Conservation (phyloP, 1,140 invertebrate species). For the Drosophila rhopaloa region DNA sequence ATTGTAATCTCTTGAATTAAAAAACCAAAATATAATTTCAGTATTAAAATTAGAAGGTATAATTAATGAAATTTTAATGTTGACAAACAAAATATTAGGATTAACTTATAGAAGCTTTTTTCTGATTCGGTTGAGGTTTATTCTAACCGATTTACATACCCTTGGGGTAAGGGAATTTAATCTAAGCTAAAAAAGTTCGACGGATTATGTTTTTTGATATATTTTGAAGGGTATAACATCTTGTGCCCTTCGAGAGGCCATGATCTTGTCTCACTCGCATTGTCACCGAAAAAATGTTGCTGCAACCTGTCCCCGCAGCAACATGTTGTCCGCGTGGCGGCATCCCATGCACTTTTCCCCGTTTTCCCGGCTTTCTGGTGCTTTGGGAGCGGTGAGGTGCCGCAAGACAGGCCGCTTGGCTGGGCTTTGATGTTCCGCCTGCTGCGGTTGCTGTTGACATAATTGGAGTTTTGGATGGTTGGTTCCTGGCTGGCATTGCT, state of each 20-base stretch:
- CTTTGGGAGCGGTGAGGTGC: slow-evolving; percentile 10
- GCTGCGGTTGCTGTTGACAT: slow-evolving; percentile 79
- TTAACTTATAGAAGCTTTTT: too few relatives aligned
- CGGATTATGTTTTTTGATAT: too few relatives aligned
- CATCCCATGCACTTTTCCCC: slow-evolving; percentile 39
- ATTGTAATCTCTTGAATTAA: too few relatives aligned
- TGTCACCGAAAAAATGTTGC: slow-evolving; percentile 35
- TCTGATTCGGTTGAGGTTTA: too few relatives aligned
- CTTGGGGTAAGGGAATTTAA: too few relatives aligned
- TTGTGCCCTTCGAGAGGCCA: background rate
- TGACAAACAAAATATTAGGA: too few relatives aligned
- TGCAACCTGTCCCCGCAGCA: slow-evolving; percentile 27
- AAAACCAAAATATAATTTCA: too few relatives aligned
- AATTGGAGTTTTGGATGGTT: slow-evolving; percentile 76
- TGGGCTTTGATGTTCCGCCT: slow-evolving; percentile 73
- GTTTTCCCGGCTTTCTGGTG: slow-evolving; percentile 8
- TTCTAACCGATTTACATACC: too few relatives aligned
- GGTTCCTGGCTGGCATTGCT: slow-evolving; percentile 35
- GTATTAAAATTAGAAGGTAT: too few relatives aligned
- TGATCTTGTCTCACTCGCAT: slow-evolving; percentile 5
- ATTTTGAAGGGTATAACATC: slow-evolving; percentile 2
- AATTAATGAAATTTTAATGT: too few relatives aligned
- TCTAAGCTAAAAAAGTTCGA: too few relatives aligned
- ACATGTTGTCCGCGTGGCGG: slow-evolving; percentile 41
- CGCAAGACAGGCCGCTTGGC: slow-evolving; percentile 40